These are phyloP conservation scores for Drosophila carrolli DNA, from an alignment of 1,140 invertebrate species.

Conservation along the genomic window DNA sequence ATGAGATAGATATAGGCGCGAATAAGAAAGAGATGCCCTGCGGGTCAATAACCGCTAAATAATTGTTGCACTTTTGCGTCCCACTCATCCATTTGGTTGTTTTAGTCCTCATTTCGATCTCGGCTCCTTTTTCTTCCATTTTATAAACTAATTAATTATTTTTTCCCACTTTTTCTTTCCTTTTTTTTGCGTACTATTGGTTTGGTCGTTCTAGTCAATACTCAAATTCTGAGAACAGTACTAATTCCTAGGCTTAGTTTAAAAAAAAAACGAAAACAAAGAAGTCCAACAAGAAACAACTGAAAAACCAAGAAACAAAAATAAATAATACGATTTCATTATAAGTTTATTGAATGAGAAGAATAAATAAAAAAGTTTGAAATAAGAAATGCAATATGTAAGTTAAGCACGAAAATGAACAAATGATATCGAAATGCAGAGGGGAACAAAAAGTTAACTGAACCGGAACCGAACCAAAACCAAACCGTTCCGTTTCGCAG, in stretches of 20 bases:
- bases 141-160: conserved; percentile 72
- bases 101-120: conserved; percentile 17
- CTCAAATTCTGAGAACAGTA: conserved; percentile 81
- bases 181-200: conserved; percentile 43
- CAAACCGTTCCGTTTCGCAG: conserved; percentile 4
- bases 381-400: conserved; percentile 4
- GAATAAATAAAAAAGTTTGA: conserved; percentile 19
- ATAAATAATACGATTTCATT: conserved; percentile 21
- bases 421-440: conserved; percentile 34
- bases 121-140: conserved; percentile 34
- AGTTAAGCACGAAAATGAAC: conserved; percentile 14
- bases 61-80: conserved; percentile 14
- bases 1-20: conserved; percentile 7
- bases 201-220: conserved; percentile 66
- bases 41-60: conserved; percentile 6
- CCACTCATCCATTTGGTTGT: conserved; percentile 11
- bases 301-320: conserved; percentile 37
- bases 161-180: conserved; percentile 64
- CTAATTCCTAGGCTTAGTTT: conserved; percentile 71
- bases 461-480: conserved; percentile 6
- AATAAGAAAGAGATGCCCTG: conserved; percentile 28
- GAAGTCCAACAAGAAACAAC: conserved; percentile 28
- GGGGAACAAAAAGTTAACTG: conserved; percentile 8
- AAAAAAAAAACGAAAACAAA: conserved; percentile 15
- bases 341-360: conserved; percentile 17